phyloP scores from a whole-genome alignment of 1,140 invertebrate genomes.

The Macrobrachium rosenbergii region DNA sequence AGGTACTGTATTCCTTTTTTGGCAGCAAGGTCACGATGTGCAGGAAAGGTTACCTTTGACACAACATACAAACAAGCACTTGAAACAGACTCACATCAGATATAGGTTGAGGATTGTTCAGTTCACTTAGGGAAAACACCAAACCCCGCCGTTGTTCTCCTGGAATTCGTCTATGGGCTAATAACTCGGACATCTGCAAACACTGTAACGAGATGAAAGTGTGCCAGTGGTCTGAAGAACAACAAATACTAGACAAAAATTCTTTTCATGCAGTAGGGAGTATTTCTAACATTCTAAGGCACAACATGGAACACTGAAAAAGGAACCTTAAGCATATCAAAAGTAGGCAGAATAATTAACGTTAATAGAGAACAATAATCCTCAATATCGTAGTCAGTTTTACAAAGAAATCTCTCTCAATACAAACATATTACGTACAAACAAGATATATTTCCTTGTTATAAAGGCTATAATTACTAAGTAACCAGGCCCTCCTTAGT shows the following conservation, averaged over 20 bases:
- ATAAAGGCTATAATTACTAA: no score
- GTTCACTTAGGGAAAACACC: conserved; percentile 29
- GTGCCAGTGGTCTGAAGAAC: not conserved
- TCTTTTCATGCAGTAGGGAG: not conserved
- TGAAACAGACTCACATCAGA: conserved; percentile 43
- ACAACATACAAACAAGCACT: not conserved
- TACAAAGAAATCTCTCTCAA: no score
- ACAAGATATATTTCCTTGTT: no score
- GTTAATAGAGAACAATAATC: no score
- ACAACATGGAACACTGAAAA: not conserved
- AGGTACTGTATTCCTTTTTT: not conserved
- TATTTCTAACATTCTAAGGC: not conserved
- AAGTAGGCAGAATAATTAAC: no score
- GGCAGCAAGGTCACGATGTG: not conserved
- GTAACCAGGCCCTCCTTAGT: no score
- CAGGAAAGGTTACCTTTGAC: not conserved
- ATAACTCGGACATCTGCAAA: conserved; percentile 48
- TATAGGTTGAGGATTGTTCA: conserved; percentile 40
- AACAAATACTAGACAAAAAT: not conserved
- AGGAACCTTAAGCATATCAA: no score
- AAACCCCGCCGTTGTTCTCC: conserved; percentile 29
- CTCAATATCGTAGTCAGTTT: no score
- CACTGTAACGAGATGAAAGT: conserved; percentile 29
- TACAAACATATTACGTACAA: no score
- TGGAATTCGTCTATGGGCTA: conserved; percentile 45